Base-by-base conservation (phyloP, 2,888 invertebrate genomes). In the Plagodis pulveraria region DNA sequence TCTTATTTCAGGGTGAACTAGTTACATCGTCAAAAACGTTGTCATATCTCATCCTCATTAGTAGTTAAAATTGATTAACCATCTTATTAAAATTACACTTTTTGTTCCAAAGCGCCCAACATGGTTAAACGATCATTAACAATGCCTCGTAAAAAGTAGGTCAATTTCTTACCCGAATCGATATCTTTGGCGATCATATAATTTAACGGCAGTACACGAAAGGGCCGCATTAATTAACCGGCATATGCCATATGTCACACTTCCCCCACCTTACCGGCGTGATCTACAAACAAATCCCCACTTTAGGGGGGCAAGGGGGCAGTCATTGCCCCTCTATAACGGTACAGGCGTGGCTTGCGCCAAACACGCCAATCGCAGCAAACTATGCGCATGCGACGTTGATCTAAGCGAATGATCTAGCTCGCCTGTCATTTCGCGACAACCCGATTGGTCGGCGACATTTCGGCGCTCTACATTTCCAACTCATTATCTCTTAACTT, bases 361-460 rank as follows among this genome's bases (percentile, higher is more conserved):
- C 68, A 75, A 77, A 77, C 78, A 88, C 91, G 87, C 91, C 91
- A 91, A 91, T 91, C 85, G 85, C 84, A 76, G 84, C 81, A 77
- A 84, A 79, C 80, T 84, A 72, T 72, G 79, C 83, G 81, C 84
- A 70, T 74, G 78, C 86, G 78, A 72, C 77, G 84, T 80, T 84
- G 80, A 87, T 89, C 89, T 89, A 90, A 90, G 83, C 89, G 89
- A 89, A 88, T 89, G 88, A 90, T 91, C 91, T 92, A 91, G 90
- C 87, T 76, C 70, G 81, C 85, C 80, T 89, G 91, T 91, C 91
- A 91, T 86, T 89, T 89, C 80, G 90, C 89, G 81, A 83, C 79
- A 85, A 73, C 80, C 81, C 77, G 86, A 92, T 92, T 92, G 91
- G 91, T 80, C 79, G 72, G 74, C 76, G 81, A 81, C 78, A 77